Percentiles rank a stretch among this genome's conserved stretches.
These are phyloP conservation scores for Tenthredo livida DNA, from an alignment of 2,888 invertebrate species.

Conservation along the genomic window DNA sequence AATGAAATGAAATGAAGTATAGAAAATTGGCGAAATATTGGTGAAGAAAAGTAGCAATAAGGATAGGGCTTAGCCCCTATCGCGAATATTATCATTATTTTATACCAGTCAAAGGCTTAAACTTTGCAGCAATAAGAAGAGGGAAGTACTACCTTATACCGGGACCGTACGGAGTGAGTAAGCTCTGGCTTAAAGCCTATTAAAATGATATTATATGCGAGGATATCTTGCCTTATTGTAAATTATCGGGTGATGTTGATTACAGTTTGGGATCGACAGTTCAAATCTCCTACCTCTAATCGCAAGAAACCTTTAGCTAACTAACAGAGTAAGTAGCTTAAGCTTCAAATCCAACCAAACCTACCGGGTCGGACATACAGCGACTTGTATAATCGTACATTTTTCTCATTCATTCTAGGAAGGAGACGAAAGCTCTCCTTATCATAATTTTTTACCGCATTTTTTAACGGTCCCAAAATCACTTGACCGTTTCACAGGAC, in stretches of 20 bases:
- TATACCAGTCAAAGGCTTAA: background rate
- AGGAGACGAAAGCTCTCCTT: background rate
- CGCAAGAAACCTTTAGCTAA: background rate
- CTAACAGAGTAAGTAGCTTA: slow-evolving; percentile 25
- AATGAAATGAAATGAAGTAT: background rate
- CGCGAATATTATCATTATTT: slow-evolving; percentile 15
- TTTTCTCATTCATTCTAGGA: background rate
- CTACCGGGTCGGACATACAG: background rate
- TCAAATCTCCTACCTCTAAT: slow-evolving; percentile 11
- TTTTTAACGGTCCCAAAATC: background rate
- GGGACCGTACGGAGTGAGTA: slow-evolving; percentile 9
- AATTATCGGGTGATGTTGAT: slow-evolving; percentile 37
- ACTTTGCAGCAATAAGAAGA: slow-evolving; percentile 41
- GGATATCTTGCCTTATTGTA: background rate
- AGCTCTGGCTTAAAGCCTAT: slow-evolving; percentile 30
- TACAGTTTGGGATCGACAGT: slow-evolving; percentile 20
- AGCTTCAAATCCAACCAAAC: background rate
- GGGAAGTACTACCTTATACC: background rate
- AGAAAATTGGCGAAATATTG: background rate
- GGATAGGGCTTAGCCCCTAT: background rate
- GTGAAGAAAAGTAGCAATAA: background rate
- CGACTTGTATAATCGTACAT: background rate
- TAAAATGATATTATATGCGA: background rate
- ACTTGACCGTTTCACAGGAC: background rate
- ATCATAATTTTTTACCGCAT: background rate